phyloP scores from a whole-genome alignment of 2,888 invertebrate species.

The Drosophila crucigera region DNA sequence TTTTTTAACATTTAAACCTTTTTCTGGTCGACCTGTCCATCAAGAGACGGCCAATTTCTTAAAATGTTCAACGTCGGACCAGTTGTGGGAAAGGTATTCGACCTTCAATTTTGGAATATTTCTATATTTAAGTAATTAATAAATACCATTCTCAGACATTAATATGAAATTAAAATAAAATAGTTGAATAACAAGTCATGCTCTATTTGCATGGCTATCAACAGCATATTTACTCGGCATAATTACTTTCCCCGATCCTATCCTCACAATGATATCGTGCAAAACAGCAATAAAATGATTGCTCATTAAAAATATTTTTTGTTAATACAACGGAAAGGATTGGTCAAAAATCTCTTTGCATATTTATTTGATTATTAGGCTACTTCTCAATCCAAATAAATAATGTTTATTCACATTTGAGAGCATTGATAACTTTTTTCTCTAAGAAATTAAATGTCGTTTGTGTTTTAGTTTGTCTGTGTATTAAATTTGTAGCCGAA shows the following conservation, averaged over 20 bases:
- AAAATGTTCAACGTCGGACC: background rate
- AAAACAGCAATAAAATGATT: background rate
- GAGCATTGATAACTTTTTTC: background rate
- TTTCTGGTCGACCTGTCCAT: background rate
- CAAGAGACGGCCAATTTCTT: background rate
- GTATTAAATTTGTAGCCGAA: background rate
- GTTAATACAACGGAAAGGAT: background rate
- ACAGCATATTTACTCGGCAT: background rate
- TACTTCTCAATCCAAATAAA: background rate
- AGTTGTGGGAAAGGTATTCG: background rate
- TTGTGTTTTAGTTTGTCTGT: background rate
- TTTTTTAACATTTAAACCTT: background rate
- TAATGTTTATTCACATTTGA: background rate
- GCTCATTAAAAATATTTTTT: background rate
- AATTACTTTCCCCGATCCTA: background rate
- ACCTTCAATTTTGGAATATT: background rate
- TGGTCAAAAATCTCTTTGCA: background rate
- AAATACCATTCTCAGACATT: background rate
- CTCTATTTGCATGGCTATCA: background rate
- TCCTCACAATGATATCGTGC: background rate
- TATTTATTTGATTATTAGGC: background rate
- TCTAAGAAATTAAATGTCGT: background rate
- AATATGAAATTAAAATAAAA: background rate
- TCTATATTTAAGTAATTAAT: background rate
- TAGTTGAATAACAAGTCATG: background rate